Base-by-base conservation (phyloP, 1,140 invertebrate species). In the Eriosoma lanigerum region DNA sequence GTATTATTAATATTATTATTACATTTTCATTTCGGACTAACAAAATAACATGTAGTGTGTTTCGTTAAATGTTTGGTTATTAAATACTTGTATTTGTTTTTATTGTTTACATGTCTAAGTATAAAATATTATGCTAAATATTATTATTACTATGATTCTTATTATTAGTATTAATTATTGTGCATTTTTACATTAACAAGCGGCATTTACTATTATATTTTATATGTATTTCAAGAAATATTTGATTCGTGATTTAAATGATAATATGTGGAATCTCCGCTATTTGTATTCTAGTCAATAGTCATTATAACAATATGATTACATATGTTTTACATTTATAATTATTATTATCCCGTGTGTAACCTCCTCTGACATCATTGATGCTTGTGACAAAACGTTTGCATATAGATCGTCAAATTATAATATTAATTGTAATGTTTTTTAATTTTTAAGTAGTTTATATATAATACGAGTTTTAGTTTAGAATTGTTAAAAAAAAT, bases 141-240 rank as follows among this genome's bases (percentile, higher is more conserved):
- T 62, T 62, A 60, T 60, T 60, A 60, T 60, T 60, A 60, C 24
- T 13, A 58, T 58, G 12, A 24, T 58, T 24, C 12, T 58, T 68
- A 46, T 44, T 15, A 24, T 66, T 21, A 24, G 15, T 24, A 24
- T 46, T 68, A 68, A 72, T 72, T 70, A 52, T 50, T 70, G 50
- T 52, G 46, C 68, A 52, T 72, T 72, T 72, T 72, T 72, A 70
- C 66, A 70, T 70, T 70, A 70, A 70, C 66, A 50, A 44, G n/a
- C 38, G 44, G 66, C 44, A 48, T 70, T 70, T 70, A 70, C 66
- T 21, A 70, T 70, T 70, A 70, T n/a, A 3, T n/a, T 58, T 60
- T 29, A 44, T 46, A 21, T 66, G 38, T 48, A 26, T n/a, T n/a
- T n/a, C n/a, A n/a, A n/a, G n/a, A n/a, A n/a, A n/a, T n/a, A n/a